Conservation (phyloP, 2,797 vertebrate genomes). For the Danio albolineatus region DNA sequence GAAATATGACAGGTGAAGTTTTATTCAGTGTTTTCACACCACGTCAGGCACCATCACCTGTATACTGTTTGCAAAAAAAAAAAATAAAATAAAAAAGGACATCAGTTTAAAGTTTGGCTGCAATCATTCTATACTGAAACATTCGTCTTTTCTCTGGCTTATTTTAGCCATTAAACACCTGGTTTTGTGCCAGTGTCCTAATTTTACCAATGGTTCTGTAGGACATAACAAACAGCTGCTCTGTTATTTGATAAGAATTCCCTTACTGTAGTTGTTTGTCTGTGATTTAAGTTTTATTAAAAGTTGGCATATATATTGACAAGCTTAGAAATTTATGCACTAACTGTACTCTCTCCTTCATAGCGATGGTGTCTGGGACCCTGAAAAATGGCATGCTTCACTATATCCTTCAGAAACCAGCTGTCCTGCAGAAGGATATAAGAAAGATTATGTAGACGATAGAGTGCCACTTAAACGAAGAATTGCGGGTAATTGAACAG, state of each 20-base stretch:
- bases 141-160: no score
- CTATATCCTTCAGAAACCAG: conserved; percentile 91
- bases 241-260: not conserved
- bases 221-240: not conserved
- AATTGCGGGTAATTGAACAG: conserved; percentile 84
- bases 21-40: not conserved
- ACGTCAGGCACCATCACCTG: no score
- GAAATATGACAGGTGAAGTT: conserved; percentile 94
- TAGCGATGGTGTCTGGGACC: conserved; percentile 98
- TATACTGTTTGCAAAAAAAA: not conserved
- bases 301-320: not conserved
- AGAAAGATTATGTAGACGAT: conserved; percentile 90
- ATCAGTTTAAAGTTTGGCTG: not conserved
- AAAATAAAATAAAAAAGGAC: no score
- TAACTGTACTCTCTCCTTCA: conserved; percentile 41
- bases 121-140: no score
- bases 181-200: not conserved
- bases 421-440: conserved; percentile 90
- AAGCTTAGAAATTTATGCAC: not conserved
- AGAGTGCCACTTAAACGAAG: conserved; percentile 89
- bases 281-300: not conserved
- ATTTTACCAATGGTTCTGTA: not conserved
- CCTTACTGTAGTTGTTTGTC: not conserved
- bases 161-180: no score
- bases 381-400: conserved; percentile 98